Evolutionary conservation across 2,113 vertebrate species (phyloP), one percentile per base, ranked within the genome.

Genomic region (Hystrix cristata): DNA sequence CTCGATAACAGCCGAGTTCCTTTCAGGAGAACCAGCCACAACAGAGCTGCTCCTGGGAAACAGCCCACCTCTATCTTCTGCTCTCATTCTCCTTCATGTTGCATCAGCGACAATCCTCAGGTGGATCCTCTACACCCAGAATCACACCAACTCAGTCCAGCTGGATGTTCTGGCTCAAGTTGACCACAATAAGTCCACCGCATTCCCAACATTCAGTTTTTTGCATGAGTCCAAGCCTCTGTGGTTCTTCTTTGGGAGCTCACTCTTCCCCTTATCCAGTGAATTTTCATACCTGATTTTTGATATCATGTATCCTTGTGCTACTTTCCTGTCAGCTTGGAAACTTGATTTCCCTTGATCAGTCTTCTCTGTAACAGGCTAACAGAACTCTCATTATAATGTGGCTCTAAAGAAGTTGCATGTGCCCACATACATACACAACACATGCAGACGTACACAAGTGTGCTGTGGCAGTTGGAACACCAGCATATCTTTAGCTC

Each of bases 301-400:
- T 82, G 60, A 29, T 59, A n/a, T 4, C 64, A 3, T 4, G 3
- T n/a, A 38, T 81, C 83, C 81, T 38, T 90, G 19, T 71, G 60
- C 62, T 76, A 15, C 14, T 81, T 67, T 76, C 21, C 53, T 62
- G 19, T 62, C 51, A 29, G 1, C 65, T 55, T 92, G 31, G 85
- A 86, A 67, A 60, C 48, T 38, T n/a, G 12, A 79, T 93, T 95
- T 92, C 48, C n/a, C 69, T 79, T 93, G 79, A 78, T 57, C 78
- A 59, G 57, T 78, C 27, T 81, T 18, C 48, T 90, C 65, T 57
- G 7, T 59, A 64, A 67, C 29, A 92, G 14, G 29, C 69, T 89
- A 85, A 16, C 74, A 92, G n/a, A 76, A 57, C 64, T 94, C 21
- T 72, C 27, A 62, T 8, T 94, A 60, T 91, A 38, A 76, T 97